Evolutionary conservation across 23 tunicate species (phyloP).

Genomic region (Styela plicata): DNA sequence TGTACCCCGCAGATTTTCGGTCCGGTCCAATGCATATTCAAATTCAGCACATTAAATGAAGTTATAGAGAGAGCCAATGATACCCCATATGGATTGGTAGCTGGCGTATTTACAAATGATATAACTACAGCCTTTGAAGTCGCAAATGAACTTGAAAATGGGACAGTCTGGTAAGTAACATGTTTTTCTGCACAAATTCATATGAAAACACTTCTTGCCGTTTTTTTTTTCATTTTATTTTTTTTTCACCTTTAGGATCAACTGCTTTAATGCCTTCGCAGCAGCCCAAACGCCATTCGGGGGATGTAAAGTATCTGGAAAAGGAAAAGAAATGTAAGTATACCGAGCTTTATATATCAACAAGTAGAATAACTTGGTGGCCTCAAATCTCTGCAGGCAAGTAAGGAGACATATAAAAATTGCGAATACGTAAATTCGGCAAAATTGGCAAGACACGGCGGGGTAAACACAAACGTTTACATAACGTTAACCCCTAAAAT

Average conservation of each 20-base stretch:
- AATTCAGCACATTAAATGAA: conserved; percentile 68
- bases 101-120: conserved; percentile 81
- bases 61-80: conserved; percentile 75
- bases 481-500: too few species aligned
- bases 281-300: conserved; percentile 95
- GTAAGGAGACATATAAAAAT: too few species aligned
- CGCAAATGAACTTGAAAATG: conserved; percentile 77
- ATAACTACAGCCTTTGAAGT: conserved; percentile 75
- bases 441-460: too few species aligned
- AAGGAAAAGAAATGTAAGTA: conserved; percentile 97
- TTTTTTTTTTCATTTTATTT: background rate
- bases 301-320: conserved; percentile 85
- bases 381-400: too few species aligned
- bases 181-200: background rate
- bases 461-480: too few species aligned
- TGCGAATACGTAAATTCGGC: too few species aligned
- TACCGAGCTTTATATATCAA: background rate
- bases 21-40: conserved; percentile 89
- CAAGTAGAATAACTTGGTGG: background rate
- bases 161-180: conserved; percentile 76
- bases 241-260: conserved; percentile 66
- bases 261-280: conserved; percentile 91
- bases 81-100: conserved; percentile 80
- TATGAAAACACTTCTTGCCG: background rate
- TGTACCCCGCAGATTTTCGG: conserved; percentile 60